A percentile compares a stretch with the other conserved stretches of the same genome.
Conservation (phyloP, 2,888 invertebrate genomes). For the Chouioia cunea region DNA sequence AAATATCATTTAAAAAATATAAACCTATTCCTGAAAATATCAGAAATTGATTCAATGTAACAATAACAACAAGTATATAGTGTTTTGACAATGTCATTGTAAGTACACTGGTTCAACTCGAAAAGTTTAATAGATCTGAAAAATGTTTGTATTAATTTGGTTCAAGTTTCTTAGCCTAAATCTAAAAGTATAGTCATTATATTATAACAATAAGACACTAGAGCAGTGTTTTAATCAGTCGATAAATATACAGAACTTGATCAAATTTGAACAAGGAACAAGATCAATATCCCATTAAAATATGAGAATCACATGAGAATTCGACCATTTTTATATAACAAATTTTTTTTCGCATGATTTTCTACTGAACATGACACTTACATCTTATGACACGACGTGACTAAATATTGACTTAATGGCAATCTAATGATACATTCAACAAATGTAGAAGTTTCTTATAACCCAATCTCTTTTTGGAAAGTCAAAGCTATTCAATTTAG, state of each 20-base stretch:
- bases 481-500: constrained; percentile 31
- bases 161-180: constrained; percentile 45
- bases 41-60: constrained; percentile 44
- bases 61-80: constrained; percentile 49
- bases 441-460: constrained; percentile 1
- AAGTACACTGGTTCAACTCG: constrained; percentile 48
- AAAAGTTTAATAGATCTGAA: constrained; percentile 42
- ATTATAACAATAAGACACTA: constrained; percentile 54
- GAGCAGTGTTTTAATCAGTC: constrained; percentile 54
- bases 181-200: constrained; percentile 50
- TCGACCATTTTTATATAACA: constrained; percentile 37
- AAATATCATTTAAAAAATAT: constrained; percentile 45
- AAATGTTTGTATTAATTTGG: constrained; percentile 51
- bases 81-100: constrained; percentile 44
- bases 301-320: constrained; percentile 45
- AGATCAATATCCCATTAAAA: constrained; percentile 44
- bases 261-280: constrained; percentile 49
- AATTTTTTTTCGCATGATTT: constrained; percentile 10
- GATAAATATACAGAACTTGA: constrained; percentile 47
- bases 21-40: constrained; percentile 43
- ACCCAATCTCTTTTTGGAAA: constrained; percentile 32
- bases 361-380: constrained; percentile 20
- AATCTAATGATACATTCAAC: neutral
- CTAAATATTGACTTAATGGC: constrained; percentile 18
- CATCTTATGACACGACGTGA: constrained; percentile 25